phyloP scores from a whole-genome alignment of 35 echinoderm and acorn worm genomes.

The Apostichopus californicus region DNA sequence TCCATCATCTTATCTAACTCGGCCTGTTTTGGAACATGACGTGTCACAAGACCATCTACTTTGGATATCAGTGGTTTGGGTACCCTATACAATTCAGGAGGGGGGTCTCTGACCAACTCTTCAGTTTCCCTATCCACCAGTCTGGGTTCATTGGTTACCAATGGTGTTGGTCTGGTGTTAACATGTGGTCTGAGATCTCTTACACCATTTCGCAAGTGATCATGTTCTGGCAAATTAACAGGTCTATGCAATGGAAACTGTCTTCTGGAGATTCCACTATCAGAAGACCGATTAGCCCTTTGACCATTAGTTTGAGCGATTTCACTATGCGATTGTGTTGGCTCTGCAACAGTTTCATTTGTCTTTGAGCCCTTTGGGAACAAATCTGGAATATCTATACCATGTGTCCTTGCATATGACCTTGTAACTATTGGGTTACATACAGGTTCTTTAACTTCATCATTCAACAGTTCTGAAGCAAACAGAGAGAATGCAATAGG shows the following conservation, averaged over 20 bases:
- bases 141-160: conserved; percentile 18
- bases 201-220: background rate
- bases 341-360: background rate
- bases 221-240: background rate
- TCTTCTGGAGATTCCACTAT: too few relatives aligned
- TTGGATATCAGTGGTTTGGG: conserved; percentile 53
- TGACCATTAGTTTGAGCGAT: background rate
- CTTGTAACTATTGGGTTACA: conserved; percentile 13
- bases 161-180: background rate
- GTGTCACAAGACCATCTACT: conserved; percentile 20
- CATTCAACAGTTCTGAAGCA: background rate
- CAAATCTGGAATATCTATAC: conserved; percentile 35
- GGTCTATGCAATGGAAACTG: too few relatives aligned
- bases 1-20: conserved; percentile 57
- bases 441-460: background rate
- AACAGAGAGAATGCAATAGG: background rate
- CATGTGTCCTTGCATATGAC: conserved; percentile 24
- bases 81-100: conserved; percentile 38
- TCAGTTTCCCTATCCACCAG: conserved; percentile 39
- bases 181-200: background rate
- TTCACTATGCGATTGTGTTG: background rate
- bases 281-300: too few relatives aligned
- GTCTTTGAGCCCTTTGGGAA: background rate
- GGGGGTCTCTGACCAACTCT: background rate
- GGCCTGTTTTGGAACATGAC: conserved; percentile 55